Base-by-base conservation (phyloP, 2,888 invertebrate genomes). In the Tetanocera ferruginea region DNA sequence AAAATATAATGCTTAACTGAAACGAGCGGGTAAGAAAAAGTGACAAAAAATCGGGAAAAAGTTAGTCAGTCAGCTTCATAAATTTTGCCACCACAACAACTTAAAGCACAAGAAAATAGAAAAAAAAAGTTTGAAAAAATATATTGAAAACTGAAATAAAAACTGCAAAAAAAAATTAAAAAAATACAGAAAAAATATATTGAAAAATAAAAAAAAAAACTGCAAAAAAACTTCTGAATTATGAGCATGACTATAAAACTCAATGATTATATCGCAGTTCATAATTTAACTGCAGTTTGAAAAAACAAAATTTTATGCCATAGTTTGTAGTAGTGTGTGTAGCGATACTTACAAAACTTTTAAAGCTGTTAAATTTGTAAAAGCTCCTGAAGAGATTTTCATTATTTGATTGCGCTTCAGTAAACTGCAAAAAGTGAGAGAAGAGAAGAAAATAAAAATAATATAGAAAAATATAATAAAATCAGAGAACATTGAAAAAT, bases 321-420 rank as follows among this genome's bases (percentile, higher is more conserved):
- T 6, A 37, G 67, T 28, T 19, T 17, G 62, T 49, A 25, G 23
- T 60, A 19, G n/a, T 14, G 25, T 28, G 14, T 62, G 3, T 62
- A 11, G 31, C 34, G 3, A 31, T 91, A 95, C 97, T 96, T 92
- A 98, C 97, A 98, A 90, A 84, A 96, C 94, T 90, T 94, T 93
- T 81, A 98, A 92, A 83, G 93, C 93, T 79, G 94, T 94, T 85
- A 97, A 91, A 90, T 94, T 94, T 84, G 91, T 90, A 90, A 98
- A 97, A 77, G 96, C 95, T 83, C 93, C 93, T 83, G 93, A 93
- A 84, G 94, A 93, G 86, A 98, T 94, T 88, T 92, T 91, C 82
- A 92, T 91, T 88, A 98, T 95, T 90, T 94, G 94, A 92, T 98
- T 98, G 87, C 95, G 92, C 88, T 95, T 95, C 88, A 98, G 92